Evolutionary conservation across 2,888 invertebrate species (phyloP).

Genomic region (Conomelus anceps): DNA sequence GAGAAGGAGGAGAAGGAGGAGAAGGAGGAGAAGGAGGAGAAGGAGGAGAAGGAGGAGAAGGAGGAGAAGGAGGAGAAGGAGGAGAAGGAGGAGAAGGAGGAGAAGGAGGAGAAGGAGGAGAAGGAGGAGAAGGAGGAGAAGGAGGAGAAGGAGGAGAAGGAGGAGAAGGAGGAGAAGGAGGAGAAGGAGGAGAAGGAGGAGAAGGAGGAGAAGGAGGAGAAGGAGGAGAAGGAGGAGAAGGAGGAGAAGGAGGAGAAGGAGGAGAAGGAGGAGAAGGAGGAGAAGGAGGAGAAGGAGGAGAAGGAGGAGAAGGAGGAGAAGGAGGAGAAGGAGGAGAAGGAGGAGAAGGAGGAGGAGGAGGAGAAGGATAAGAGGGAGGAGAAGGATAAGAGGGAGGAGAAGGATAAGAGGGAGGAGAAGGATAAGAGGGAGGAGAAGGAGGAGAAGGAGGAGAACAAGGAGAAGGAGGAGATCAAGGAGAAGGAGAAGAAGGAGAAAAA

Average conservation of each 20-base stretch:
- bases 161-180: not conserved
- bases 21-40: not conserved
- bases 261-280: too few species aligned
- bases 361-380: not conserved
- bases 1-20: not conserved
- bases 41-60: not conserved
- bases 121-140: not conserved
- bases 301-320: too few species aligned
- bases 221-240: too few species aligned
- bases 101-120: not conserved
- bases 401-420: not conserved
- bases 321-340: not conserved
- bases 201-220: not conserved
- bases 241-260: too few species aligned
- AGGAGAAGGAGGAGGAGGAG: not conserved
- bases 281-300: too few species aligned
- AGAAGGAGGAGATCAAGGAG: not conserved
- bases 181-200: not conserved
- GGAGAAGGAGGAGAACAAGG: not conserved
- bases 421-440: not conserved
- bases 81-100: not conserved
- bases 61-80: not conserved
- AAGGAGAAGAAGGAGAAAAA: not conserved
- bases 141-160: not conserved
- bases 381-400: not conserved